phyloP scores from a whole-genome alignment of 2,888 invertebrate species.

The Microctonus brassicae region DNA sequence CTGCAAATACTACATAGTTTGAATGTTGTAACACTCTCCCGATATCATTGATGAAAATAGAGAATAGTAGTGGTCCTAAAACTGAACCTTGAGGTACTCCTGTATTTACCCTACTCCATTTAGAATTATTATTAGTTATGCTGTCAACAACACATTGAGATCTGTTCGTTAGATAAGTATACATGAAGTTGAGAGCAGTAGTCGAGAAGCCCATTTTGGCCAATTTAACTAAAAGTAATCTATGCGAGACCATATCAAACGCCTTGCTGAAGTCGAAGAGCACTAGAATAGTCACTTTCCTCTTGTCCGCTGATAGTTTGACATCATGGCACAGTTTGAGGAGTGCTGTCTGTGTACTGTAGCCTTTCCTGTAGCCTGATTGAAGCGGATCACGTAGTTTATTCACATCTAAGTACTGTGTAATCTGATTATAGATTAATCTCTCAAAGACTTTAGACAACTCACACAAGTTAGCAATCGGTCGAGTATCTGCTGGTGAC shows the following conservation, averaged over 20 bases:
- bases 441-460: conserved; percentile 48
- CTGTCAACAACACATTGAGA: not conserved
- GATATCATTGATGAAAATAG: conserved; percentile 25
- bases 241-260: conserved; percentile 55
- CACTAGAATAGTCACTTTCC: conserved; percentile 43
- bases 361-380: conserved; percentile 50
- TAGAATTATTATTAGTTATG: not conserved
- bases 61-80: too few species aligned
- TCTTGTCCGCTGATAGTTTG: conserved; percentile 44
- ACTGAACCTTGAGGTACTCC: conserved; percentile 32
- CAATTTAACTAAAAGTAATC: conserved; percentile 43
- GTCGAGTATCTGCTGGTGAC: conserved; percentile 41
- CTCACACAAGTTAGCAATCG: too few species aligned
- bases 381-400: conserved; percentile 48
- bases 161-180: conserved; percentile 18
- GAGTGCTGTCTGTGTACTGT: conserved; percentile 53
- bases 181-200: conserved; percentile 65
- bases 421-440: conserved; percentile 43
- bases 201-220: conserved; percentile 58
- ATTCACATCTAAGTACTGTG: conserved; percentile 41
- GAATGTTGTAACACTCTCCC: not conserved
- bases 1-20: conserved; percentile 31
- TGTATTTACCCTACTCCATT: not conserved
- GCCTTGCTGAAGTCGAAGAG: too few species aligned
- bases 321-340: too few species aligned